phyloP scores from a whole-genome alignment of 2,797 vertebrate genomes.

The Todus mexicanus region DNA sequence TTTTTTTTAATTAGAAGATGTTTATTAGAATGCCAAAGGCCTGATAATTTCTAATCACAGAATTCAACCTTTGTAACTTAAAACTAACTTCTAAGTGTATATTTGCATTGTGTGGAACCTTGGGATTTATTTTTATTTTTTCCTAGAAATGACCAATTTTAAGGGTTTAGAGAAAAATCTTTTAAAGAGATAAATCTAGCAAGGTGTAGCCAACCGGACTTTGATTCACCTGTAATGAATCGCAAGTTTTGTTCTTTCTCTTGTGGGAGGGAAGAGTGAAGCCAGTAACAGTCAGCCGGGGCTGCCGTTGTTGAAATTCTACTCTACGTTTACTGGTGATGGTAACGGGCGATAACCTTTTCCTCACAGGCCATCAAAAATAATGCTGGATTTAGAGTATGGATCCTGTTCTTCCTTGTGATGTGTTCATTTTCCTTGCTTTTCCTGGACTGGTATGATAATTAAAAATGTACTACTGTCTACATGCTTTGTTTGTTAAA shows the following conservation, averaged over 20 bases:
- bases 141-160: not conserved
- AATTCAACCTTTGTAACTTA: not conserved
- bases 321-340: not conserved
- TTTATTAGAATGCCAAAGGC: not conserved
- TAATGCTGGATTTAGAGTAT: slow-evolving; percentile 97
- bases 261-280: not conserved
- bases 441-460: slow-evolving; percentile 98
- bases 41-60: not conserved
- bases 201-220: not conserved
- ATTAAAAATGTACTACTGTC: slow-evolving; percentile 71
- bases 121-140: not conserved
- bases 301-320: not conserved
- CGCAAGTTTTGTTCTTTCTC: not conserved
- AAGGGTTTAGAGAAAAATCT: not conserved
- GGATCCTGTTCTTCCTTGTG: slow-evolving; percentile 98
- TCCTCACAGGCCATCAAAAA: slow-evolving; percentile 92
- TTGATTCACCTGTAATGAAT: not conserved
- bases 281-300: not conserved
- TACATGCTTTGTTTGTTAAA: not conserved
- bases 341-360: not conserved
- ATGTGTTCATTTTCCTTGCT: slow-evolving; percentile 99
- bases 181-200: not conserved
- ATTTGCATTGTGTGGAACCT: not conserved
- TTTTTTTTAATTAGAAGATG: not conserved
- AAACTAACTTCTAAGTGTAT: not conserved